Conservation (phyloP, 1,140 invertebrate species). For the Pachyrhynchus sulphureomaculatus region DNA sequence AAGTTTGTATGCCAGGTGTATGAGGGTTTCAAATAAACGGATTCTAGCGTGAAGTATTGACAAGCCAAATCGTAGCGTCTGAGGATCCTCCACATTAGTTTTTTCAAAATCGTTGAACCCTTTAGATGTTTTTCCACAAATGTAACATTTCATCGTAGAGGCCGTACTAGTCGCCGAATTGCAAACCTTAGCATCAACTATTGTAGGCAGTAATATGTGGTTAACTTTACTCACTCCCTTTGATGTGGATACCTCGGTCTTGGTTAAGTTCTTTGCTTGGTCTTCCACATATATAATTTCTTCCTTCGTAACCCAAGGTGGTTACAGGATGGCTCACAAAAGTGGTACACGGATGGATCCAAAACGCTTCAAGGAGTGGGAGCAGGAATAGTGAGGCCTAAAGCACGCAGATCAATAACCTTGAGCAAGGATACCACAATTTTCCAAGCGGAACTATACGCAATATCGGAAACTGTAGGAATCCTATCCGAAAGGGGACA, state of each 20-base stretch:
- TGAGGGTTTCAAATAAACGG: slow-evolving; percentile 47
- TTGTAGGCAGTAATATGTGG: slow-evolving; percentile 45
- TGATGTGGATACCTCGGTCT: no score
- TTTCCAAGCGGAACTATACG: no score
- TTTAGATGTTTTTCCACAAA: slow-evolving; percentile 45
- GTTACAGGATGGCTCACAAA: no score
- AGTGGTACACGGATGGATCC: no score
- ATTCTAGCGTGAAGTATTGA: slow-evolving; percentile 48
- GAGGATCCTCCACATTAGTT: slow-evolving; percentile 29
- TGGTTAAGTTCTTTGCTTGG: no score
- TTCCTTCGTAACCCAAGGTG: slow-evolving; percentile 34
- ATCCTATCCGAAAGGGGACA: no score
- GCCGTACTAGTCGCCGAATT: slow-evolving; percentile 48
- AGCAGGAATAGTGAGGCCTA: no score
- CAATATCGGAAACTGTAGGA: no score
- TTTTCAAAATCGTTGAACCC: slow-evolving; percentile 46
- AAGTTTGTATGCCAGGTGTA: slow-evolving; percentile 48
- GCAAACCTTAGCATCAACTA: slow-evolving; percentile 51
- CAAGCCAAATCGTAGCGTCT: slow-evolving; percentile 43
- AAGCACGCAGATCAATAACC: no score
- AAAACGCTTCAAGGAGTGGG: no score
- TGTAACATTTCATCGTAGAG: slow-evolving; percentile 46
- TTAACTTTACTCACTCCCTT: no score
- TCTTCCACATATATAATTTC: slow-evolving; percentile 36
- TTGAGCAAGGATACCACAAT: no score